These are phyloP conservation scores for Parasteatoda tepidariorum DNA, from an alignment of 1,140 invertebrate genomes.

Conservation along the genomic window DNA sequence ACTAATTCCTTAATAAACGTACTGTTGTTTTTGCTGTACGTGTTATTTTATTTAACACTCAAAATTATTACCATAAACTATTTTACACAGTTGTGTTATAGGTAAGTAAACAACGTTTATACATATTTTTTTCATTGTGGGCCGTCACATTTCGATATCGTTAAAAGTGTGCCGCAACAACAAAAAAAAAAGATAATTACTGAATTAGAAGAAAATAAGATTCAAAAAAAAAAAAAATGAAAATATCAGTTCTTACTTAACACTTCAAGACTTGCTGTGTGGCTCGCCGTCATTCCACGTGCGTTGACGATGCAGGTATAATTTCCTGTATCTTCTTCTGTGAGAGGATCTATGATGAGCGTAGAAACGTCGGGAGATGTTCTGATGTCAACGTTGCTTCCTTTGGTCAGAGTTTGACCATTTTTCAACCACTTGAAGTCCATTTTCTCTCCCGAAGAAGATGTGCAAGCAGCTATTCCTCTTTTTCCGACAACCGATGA, in stretches of 20 bases:
- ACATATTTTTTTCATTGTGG: no score
- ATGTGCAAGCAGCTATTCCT: conserved; percentile 25
- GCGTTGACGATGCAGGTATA: conserved; percentile 23
- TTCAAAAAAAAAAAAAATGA: not conserved
- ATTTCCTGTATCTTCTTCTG: conserved; percentile 32
- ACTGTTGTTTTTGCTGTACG: no score
- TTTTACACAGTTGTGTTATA: no score
- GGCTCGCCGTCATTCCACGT: not conserved
- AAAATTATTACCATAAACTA: no score
- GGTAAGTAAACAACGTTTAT: no score
- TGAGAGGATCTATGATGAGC: conserved; percentile 33
- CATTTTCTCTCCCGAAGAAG: conserved; percentile 20
- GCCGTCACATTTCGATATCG: no score
- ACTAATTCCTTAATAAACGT: no score
- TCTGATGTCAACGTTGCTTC: not conserved
- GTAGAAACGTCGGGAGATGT: not conserved
- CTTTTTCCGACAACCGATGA: conserved; percentile 37
- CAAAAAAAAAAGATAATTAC: no score
- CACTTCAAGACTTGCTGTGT: conserved; percentile 11
- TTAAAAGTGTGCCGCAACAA: no score
- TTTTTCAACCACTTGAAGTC: conserved; percentile 38
- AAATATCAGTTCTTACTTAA: not conserved
- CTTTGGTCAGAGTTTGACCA: conserved; percentile 1
- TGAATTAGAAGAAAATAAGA: not conserved
- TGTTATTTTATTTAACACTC: no score